Base-by-base conservation (phyloP, 2,888 invertebrate genomes). In the Copidosoma aretas region DNA sequence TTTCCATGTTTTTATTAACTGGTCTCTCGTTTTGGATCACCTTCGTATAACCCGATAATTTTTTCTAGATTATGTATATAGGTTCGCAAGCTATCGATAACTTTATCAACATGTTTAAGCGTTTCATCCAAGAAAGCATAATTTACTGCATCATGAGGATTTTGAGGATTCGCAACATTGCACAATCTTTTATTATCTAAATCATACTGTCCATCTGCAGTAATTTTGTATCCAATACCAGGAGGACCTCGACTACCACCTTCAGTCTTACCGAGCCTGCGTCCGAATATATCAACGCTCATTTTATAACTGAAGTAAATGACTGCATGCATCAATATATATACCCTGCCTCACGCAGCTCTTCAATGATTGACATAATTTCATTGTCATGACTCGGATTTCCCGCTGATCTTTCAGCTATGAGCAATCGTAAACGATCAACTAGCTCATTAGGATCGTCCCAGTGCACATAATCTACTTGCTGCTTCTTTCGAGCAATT, bases 191-290 rank as follows among this genome's bases (percentile, higher is more conserved):
- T n/a, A n/a, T n/a, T n/a, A n/a, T n/a, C n/a, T 49, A 71, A 41
- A 49, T 73, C 61, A 53, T 70, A 73, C 24, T 71, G 56, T 41
- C 64, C 61, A 51, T 69, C 65, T n/a, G 46, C 12, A 4, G 67
- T 71, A 4, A 67, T 2, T 39, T 25, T 25, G 21, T 57, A 57
- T 17, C 57, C 57, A 57, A 25, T 25, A 24, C 56, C 64, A 32
- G 57, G 58, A 12, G 39, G 60, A 25, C 61, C 61, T 17, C 61
- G 60, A 5, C 17, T 19, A 19, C 53, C 21, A 8, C 3, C 32
- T 21, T 53, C 53, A 3, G 19, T 17, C 12, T 15, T 54, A 14
- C 52, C 54, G n/a, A 54, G 49, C 14, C n/a, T 24, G 43, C 61
- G 43, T 4, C 60, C 60, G 19, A 53, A 19, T 19, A 53, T 8